phyloP scores from a whole-genome alignment of 2,797 vertebrate genomes.

The Leptoclinus maculatus region DNA sequence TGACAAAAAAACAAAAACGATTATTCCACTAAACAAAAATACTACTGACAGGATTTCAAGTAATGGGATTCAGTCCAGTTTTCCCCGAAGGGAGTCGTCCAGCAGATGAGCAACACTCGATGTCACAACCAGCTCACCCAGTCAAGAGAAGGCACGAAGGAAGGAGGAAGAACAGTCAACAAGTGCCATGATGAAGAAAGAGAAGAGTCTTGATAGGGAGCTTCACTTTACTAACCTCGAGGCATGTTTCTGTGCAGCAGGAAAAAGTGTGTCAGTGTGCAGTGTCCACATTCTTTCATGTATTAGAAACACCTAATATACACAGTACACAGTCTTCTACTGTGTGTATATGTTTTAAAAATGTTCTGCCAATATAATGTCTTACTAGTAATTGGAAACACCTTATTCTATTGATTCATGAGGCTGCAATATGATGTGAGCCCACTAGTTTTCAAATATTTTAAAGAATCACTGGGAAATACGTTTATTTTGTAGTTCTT shows the following conservation, averaged over 20 bases:
- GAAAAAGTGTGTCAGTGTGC: conserved; percentile 18
- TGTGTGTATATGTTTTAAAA: not conserved
- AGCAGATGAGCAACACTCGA: conserved; percentile 45
- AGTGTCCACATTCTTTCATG: not conserved
- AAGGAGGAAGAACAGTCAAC: conserved; percentile 48
- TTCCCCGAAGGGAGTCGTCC: conserved; percentile 41
- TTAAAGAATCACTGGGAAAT: not conserved
- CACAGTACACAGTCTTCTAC: not conserved
- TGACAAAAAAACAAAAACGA: conserved; percentile 22
- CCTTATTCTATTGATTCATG: not conserved
- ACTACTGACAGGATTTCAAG: conserved; percentile 64
- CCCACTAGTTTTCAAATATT: not conserved
- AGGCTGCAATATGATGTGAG: not conserved
- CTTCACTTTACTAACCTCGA: conserved; percentile 28
- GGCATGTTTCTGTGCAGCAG: conserved; percentile 50
- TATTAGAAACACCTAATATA: not conserved
- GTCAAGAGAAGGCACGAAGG: conserved; percentile 79
- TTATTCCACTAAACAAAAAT: conserved; percentile 24
- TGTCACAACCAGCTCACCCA: conserved; percentile 47
- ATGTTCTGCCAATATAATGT: not conserved
- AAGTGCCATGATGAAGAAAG: conserved; percentile 9
- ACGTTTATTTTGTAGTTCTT: not conserved
- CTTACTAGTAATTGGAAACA: not conserved
- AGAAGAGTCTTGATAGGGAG: conserved; percentile 33
- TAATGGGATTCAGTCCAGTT: conserved; percentile 53